Evolutionary conservation across 1,140 invertebrate species (phyloP).

Genomic region (Ephestia elutella): DNA sequence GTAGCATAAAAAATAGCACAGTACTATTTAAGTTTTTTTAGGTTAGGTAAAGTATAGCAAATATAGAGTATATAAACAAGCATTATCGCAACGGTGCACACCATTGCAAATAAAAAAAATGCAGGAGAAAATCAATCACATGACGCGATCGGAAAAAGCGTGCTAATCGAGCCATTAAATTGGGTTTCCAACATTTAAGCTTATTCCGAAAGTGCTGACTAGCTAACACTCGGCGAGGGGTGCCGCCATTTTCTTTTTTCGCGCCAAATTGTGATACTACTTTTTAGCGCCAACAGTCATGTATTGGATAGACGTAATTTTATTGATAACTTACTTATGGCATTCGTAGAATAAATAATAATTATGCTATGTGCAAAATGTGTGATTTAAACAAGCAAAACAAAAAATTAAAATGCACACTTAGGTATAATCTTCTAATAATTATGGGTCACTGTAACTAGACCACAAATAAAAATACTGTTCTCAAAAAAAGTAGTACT

Average conservation of each 20-base stretch:
- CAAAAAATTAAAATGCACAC: no score
- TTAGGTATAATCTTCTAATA: neutral
- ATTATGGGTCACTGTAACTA: conserved; percentile 9
- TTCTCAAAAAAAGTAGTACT: conserved; percentile 10
- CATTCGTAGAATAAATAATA: no score
- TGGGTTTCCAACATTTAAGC: conserved; percentile 58
- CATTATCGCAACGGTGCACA: no score
- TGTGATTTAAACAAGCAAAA: neutral
- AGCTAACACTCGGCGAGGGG: conserved; percentile 28
- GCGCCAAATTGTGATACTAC: conserved; percentile 20
- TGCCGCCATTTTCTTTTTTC: conserved; percentile 47
- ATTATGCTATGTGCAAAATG: no score
- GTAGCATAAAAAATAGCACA: no score
- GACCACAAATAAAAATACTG: neutral
- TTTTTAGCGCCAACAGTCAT: neutral
- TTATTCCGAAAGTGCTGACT: conserved; percentile 56
- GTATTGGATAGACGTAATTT: neutral
- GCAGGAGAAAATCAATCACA: conserved; percentile 32
- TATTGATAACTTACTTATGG: no score
- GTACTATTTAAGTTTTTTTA: no score
- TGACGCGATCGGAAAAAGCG: conserved; percentile 29
- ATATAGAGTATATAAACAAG: no score
- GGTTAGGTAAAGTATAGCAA: no score
- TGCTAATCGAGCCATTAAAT: conserved; percentile 64
- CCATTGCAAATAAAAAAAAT: neutral